Base-by-base conservation (phyloP, 2,797 vertebrate genomes). In the Macropodus opercularis region DNA sequence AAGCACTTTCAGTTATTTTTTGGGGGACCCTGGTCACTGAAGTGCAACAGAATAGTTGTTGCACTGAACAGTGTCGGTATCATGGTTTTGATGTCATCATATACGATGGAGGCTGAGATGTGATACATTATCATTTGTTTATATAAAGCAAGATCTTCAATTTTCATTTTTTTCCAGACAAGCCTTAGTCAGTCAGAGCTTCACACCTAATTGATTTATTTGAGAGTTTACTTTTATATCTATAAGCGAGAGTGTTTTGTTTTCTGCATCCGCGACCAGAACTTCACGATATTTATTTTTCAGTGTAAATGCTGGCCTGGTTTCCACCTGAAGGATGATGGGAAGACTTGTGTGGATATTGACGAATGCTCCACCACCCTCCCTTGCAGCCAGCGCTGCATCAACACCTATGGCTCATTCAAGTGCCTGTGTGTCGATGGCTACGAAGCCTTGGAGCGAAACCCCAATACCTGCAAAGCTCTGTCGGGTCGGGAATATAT, bases 301-400 rank as follows among this genome's bases (percentile, higher is more conserved):
- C 80, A 99, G 98, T 99, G 98, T 84, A 97, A 98, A 81, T 99
- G 98, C 85, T 99, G 98, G 98, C 96, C 96, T 71, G 98, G 97
- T 73, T 99, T 99, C 77, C 89, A 92, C 71, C 91, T 99, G 84
- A 99, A 99, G 86, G 93, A 97, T 65, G 96, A 99, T 65, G 96
- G 96, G 43, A 98, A 92, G 92, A 99, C 95, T 0, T 99, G 97
- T 49, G 87, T 95, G 62, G 98, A 99, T 85, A 79, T 96, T 73
- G 95, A 99, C 43, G 97, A 99, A 91, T 99, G 98, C 66, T 91
- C 92, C 17, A 90, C 91, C n/a, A 94, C 88, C 15, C 94, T 98
- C 54, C 98, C 97, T 23, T 99, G 98, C 83, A 99, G 97, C 89
- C 98, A 99, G 85, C 94, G 92, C 64, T 99, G 98, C 88, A 92